Evolutionary conservation across 2,797 vertebrate species (phyloP).

Genomic region (Onychomys torridus): DNA sequence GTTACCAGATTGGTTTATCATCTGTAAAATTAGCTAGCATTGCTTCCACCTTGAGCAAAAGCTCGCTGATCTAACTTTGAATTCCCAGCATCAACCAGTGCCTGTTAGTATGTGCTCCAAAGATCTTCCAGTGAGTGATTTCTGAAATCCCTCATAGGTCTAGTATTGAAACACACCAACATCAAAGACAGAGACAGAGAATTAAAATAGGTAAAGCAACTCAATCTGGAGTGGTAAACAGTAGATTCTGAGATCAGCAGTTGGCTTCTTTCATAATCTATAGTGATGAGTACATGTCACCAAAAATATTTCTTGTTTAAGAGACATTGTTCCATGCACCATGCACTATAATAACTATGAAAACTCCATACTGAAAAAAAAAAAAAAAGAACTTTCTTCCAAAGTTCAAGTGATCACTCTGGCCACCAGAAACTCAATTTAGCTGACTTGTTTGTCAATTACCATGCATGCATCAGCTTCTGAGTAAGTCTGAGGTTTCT

Average conservation of each 20-base stretch:
- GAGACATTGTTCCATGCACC: background rate
- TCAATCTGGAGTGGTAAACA: background rate
- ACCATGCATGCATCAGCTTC: background rate
- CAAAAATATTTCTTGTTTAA: background rate
- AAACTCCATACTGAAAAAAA: background rate
- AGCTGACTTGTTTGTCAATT: background rate
- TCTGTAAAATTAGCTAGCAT: conserved; percentile 54
- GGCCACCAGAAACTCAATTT: conserved; percentile 10
- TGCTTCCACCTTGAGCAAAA: conserved; percentile 53
- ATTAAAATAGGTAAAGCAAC: background rate
- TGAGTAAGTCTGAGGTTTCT: background rate
- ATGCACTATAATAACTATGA: background rate
- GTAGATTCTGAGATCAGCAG: background rate
- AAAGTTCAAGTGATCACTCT: background rate
- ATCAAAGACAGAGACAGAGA: background rate
- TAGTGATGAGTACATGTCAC: background rate
- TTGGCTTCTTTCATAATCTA: background rate
- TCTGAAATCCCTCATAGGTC: background rate
- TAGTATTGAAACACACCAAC: conserved; percentile 1
- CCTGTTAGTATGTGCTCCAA: background rate
- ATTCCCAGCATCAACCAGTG: background rate
- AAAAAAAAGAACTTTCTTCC: background rate
- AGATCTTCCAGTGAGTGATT: background rate
- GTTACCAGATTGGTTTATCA: conserved; percentile 7
- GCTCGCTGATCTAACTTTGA: background rate